phyloP scores from a whole-genome alignment of 2,888 invertebrate genomes.

The Patella depressa region DNA sequence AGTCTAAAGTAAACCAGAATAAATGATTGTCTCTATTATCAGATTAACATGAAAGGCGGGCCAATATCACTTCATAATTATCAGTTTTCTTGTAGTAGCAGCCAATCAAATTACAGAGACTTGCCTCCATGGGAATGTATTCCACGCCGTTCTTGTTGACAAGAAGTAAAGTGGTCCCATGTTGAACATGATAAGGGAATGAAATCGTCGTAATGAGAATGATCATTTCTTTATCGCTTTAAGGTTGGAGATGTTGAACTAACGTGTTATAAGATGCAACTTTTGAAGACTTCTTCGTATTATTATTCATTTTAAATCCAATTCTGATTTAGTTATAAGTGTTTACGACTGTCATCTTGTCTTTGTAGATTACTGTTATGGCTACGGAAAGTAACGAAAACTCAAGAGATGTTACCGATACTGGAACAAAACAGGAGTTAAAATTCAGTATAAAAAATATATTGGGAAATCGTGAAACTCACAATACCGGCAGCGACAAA shows the following conservation, averaged over 20 bases:
- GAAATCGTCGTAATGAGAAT: no score
- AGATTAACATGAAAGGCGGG: slow-evolving; percentile 12
- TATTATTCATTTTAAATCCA: no score
- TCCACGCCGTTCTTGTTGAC: background rate
- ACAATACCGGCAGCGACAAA: background rate
- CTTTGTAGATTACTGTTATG: background rate
- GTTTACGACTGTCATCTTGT: no score
- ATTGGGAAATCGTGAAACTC: slow-evolving; percentile 33
- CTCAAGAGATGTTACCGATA: background rate
- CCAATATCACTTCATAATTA: background rate
- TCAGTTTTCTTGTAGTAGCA: background rate
- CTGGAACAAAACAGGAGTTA: slow-evolving; percentile 30
- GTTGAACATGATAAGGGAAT: background rate
- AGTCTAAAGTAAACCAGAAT: background rate
- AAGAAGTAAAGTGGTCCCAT: slow-evolving; percentile 1
- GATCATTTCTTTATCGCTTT: no score
- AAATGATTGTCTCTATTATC: background rate
- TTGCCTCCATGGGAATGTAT: background rate
- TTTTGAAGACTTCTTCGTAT: no score
- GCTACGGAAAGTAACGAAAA: background rate
- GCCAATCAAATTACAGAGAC: background rate
- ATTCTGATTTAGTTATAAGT: no score
- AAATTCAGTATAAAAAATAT: slow-evolving; percentile 61
- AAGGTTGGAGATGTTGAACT: no score
- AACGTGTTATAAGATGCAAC: no score